Evolutionary conservation across 1,140 invertebrate genomes (phyloP).

Genomic region (Phenacoccus solenopsis): DNA sequence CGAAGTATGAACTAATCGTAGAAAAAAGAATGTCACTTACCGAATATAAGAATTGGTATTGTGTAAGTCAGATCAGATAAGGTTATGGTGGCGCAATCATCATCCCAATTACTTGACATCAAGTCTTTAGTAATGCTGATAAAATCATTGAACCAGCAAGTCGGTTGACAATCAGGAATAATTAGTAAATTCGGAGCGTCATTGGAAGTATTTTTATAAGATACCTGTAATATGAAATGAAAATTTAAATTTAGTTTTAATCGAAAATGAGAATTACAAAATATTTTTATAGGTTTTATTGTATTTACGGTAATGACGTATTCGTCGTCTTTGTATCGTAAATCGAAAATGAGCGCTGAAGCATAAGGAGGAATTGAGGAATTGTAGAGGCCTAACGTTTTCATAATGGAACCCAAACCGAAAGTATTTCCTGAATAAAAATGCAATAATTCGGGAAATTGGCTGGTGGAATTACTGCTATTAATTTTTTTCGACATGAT

Average conservation of each 20-base stretch:
- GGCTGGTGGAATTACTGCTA: not conserved
- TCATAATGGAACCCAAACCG: not conserved
- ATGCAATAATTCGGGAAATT: not conserved
- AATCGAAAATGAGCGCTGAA: not conserved
- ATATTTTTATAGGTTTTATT: not conserved
- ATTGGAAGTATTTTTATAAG: slow-evolving; percentile 5
- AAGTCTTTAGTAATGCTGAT: not conserved
- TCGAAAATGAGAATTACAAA: too few species aligned
- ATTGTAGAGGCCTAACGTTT: slow-evolving; percentile 6
- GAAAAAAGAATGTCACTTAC: not conserved
- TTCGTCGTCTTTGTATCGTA: not conserved
- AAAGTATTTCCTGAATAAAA: not conserved
- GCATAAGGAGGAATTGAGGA: not conserved
- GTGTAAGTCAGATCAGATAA: slow-evolving; percentile 1
- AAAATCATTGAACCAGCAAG: not conserved
- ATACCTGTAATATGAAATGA: slow-evolving; percentile 6
- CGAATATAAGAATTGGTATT: not conserved
- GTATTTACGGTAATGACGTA: not conserved
- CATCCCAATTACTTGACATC: not conserved
- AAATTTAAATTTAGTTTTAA: too few species aligned
- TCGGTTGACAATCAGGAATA: slow-evolving; percentile 7
- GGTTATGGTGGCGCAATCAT: not conserved
- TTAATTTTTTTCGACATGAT: not conserved
- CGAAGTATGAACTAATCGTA: too few species aligned
- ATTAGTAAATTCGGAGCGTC: not conserved